These are phyloP conservation scores for Lepidurus arcticus DNA, from an alignment of 1,140 invertebrate genomes.

Conservation along the genomic window DNA sequence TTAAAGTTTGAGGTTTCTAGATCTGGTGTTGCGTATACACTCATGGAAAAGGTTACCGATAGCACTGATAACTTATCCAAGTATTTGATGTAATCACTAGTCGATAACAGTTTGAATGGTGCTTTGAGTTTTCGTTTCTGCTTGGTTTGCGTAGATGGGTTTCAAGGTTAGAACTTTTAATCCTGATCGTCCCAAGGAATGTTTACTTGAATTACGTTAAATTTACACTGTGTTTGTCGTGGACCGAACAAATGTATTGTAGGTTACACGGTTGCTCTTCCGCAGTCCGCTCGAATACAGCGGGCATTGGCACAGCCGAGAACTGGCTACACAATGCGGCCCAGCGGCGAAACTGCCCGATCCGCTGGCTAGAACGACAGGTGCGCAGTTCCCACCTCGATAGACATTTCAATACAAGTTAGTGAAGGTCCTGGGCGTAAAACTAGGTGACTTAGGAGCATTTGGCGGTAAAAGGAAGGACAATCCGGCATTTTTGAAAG, in stretches of 20 bases:
- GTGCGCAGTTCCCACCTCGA: constrained; percentile 20
- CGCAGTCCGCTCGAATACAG: background rate
- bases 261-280: background rate
- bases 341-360: background rate
- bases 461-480: no score
- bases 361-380: constrained; percentile 2
- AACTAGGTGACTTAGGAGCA: background rate
- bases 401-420: background rate
- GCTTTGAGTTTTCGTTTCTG: background rate
- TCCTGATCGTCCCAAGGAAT: background rate
- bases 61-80: background rate
- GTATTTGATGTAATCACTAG: background rate
- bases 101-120: background rate
- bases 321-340: background rate
- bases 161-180: background rate
- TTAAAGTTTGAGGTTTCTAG: background rate
- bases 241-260: background rate
- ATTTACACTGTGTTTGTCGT: background rate
- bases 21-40: background rate
- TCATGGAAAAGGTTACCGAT: background rate
- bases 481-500: no score
- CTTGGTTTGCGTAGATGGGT: background rate
- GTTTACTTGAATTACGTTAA: background rate
- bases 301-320: constrained; percentile 10
- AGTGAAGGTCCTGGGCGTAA: background rate